Conservation (phyloP, 1,140 invertebrate species). For the Choristoneura fumiferana region DNA sequence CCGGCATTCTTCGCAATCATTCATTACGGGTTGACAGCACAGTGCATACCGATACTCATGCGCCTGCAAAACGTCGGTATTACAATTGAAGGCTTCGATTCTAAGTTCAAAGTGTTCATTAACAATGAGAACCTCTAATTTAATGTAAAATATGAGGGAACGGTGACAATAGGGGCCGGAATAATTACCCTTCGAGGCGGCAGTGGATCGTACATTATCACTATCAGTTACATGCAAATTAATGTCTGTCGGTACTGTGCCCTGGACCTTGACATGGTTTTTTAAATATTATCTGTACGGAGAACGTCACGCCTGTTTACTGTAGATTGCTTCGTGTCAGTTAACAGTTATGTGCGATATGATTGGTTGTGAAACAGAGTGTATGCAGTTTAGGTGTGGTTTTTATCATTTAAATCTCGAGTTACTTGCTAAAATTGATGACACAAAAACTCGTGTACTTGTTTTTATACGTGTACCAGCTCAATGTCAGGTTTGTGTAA, state of each 20-base stretch:
- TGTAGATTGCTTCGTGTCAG: slow-evolving; percentile 10
- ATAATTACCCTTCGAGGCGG: slow-evolving; percentile 38
- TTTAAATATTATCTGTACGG: slow-evolving; percentile 27
- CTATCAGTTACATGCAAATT: slow-evolving; percentile 54
- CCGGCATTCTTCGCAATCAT: not conserved
- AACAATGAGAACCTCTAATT: slow-evolving; percentile 13
- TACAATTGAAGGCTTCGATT: not conserved
- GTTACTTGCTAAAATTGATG: too few species aligned
- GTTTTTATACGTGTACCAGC: too few species aligned
- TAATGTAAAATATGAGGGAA: slow-evolving; percentile 14
- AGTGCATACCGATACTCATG: not conserved
- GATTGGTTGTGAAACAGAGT: slow-evolving; percentile 27
- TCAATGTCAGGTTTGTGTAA: too few species aligned
- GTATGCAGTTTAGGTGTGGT: slow-evolving; percentile 8
- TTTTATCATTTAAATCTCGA: not conserved
- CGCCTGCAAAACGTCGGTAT: not conserved
- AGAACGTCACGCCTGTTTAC: slow-evolving; percentile 15
- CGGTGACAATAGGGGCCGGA: slow-evolving; percentile 43
- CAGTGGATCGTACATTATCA: slow-evolving; percentile 39
- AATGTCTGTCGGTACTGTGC: slow-evolving; percentile 14
- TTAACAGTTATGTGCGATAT: slow-evolving; percentile 19
- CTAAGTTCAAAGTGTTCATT: not conserved
- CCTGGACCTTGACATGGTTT: slow-evolving; percentile 59
- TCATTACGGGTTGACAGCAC: not conserved
- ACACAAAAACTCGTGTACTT: too few species aligned